Percentiles rank a stretch among this genome's conserved stretches.
These are phyloP conservation scores for Cinclus mexicanus DNA, from an alignment of 2,113 vertebrate species.

Conservation along the genomic window DNA sequence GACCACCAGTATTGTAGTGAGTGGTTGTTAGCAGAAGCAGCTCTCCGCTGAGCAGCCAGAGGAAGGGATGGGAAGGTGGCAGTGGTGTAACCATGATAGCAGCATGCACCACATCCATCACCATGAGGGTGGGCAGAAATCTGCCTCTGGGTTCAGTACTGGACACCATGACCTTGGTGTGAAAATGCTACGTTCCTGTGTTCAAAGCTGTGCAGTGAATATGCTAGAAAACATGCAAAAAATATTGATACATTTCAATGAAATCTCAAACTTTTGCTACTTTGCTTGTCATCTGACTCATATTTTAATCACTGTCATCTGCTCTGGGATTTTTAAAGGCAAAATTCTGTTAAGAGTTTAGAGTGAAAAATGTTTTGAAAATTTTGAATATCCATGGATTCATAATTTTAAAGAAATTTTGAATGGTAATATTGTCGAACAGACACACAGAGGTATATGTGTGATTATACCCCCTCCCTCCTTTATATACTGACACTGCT, in stretches of 20 bases:
- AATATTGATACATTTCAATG: neutral
- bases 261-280: neutral
- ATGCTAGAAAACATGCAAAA: neutral
- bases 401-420: neutral
- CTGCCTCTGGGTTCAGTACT: neutral
- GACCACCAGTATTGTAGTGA: rapidly evolving
- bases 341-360: neutral
- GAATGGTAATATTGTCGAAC: neutral
- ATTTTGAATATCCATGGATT: neutral
- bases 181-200: neutral
- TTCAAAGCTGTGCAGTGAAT: neutral
- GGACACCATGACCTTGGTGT: neutral
- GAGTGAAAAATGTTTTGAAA: neutral
- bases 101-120: neutral
- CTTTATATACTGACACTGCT: neutral
- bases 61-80: neutral
- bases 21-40: neutral
- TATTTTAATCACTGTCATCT: neutral
- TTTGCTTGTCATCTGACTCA: neutral
- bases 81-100: neutral
- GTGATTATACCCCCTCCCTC: neutral
- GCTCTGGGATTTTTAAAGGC: neutral
- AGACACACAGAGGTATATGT: rapidly evolving
- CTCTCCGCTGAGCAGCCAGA: neutral
- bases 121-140: neutral